These are phyloP conservation scores for Eristalis pertinax DNA, from an alignment of 2,888 invertebrate species.

Conservation along the genomic window DNA sequence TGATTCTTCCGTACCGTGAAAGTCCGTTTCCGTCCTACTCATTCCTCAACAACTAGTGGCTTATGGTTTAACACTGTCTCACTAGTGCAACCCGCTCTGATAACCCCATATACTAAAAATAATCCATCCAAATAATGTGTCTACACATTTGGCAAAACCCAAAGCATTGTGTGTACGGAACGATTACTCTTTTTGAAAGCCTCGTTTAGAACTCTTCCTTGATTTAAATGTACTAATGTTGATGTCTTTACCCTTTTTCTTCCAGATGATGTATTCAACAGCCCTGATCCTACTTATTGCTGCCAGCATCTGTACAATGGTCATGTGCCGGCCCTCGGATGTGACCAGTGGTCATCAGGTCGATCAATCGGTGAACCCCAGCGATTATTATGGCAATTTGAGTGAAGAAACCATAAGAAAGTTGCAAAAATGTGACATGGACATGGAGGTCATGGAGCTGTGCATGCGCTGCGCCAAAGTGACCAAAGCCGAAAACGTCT, in stretches of 20 bases:
- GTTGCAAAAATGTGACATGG: slow-evolving; percentile 77
- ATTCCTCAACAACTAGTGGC: background rate
- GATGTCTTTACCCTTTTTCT: background rate
- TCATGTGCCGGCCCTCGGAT: slow-evolving; percentile 58
- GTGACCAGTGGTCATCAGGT: slow-evolving; percentile 22
- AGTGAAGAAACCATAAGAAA: slow-evolving; percentile 77
- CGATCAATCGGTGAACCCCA: slow-evolving; percentile 73
- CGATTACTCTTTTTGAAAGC: background rate
- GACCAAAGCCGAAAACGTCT: slow-evolving; percentile 82
- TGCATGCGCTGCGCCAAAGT: slow-evolving; percentile 84
- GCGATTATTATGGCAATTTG: slow-evolving; percentile 77
- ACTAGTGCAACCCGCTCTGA: slow-evolving; percentile 34
- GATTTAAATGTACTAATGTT: background rate
- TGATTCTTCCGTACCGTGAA: background rate
- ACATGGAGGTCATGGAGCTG: slow-evolving; percentile 79
- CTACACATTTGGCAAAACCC: background rate
- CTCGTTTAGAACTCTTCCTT: background rate
- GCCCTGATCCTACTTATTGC: slow-evolving; percentile 14
- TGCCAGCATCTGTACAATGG: slow-evolving; percentile 24
- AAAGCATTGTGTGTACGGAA: background rate
- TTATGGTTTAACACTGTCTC: background rate
- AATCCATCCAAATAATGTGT: background rate
- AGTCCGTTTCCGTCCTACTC: background rate
- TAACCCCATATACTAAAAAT: slow-evolving; percentile 47
- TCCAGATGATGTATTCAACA: slow-evolving; percentile 44